Percentiles rank a stretch among this genome's conserved stretches.
Conservation (phyloP, 2,113 vertebrate species). For the Tetrao urogallus region DNA sequence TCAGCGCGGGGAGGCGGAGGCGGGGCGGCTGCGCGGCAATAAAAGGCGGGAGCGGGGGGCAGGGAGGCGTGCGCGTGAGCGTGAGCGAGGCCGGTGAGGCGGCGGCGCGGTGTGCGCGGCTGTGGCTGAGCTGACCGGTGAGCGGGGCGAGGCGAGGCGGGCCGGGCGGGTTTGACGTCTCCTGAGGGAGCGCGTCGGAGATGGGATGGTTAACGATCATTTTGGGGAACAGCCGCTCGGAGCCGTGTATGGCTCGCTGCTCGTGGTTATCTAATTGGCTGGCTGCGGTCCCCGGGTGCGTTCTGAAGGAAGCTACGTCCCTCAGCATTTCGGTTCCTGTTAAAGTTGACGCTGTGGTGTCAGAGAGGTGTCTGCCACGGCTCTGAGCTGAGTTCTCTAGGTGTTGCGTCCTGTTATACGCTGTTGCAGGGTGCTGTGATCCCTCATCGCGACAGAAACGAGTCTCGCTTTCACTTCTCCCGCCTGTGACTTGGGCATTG, state of each 20-base stretch:
- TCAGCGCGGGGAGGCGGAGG: not conserved
- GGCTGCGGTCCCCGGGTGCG: not conserved
- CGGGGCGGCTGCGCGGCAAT: not conserved
- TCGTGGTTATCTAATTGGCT: not conserved
- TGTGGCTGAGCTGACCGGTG: not conserved
- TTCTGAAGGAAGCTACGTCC: fast-evolving
- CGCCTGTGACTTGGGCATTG: not conserved
- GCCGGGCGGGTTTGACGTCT: too few species aligned
- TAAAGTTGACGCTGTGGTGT: fast-evolving
- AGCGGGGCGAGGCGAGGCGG: not conserved
- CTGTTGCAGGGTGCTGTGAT: fast-evolving
- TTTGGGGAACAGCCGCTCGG: not conserved
- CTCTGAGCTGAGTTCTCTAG: fast-evolving
- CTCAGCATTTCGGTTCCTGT: not conserved
- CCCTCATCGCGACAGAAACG: fast-evolving
- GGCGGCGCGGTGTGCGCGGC: not conserved
- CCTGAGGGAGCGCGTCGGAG: too few species aligned
- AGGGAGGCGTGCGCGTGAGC: not conserved
- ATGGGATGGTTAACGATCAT: not conserved
- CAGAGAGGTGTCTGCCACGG: not conserved
- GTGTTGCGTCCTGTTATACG: fast-evolving
- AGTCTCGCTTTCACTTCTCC: fast-evolving
- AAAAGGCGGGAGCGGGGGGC: not conserved
- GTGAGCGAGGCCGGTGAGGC: not conserved
- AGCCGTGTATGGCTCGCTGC: too few species aligned